Conservation (phyloP, 2,888 invertebrate genomes). For the Hololepta plana region DNA sequence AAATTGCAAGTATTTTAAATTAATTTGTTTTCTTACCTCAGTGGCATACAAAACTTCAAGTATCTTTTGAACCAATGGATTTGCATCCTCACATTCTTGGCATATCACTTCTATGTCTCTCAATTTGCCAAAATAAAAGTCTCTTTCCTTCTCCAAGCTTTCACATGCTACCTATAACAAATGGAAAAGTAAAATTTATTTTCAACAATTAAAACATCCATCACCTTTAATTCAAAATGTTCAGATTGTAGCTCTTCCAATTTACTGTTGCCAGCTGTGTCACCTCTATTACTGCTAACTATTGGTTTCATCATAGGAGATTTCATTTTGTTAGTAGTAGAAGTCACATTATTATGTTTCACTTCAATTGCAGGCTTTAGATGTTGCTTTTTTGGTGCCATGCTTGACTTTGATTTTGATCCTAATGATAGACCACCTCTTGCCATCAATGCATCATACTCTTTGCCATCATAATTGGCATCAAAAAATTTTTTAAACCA, state of each 20-base stretch:
- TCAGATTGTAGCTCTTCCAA: slow-evolving; percentile 40
- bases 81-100: slow-evolving; percentile 77
- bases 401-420: too few relatives aligned
- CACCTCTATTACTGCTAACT: slow-evolving; percentile 32
- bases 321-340: too few relatives aligned
- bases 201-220: too few relatives aligned
- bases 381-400: too few relatives aligned
- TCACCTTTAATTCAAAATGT: slow-evolving; percentile 27
- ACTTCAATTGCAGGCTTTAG: too few relatives aligned
- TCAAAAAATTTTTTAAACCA: slow-evolving; percentile 99
- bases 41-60: slow-evolving; percentile 95
- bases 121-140: slow-evolving; percentile 97
- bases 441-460: slow-evolving; percentile 79
- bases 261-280: slow-evolving; percentile 32
- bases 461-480: slow-evolving; percentile 90
- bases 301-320: too few relatives aligned
- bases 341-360: too few relatives aligned
- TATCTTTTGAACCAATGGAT: slow-evolving; percentile 73
- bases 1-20: slow-evolving; percentile 1
- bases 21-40: slow-evolving; percentile 62
- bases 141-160: slow-evolving; percentile 92
- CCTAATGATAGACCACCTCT: slow-evolving; percentile 72
- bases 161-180: slow-evolving; percentile 71
- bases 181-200: slow-evolving; percentile 12
- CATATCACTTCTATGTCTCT: slow-evolving; percentile 96